These are phyloP conservation scores for Elgaria multicarinata DNA, from an alignment of 2,113 vertebrate genomes.

Conservation along the genomic window DNA sequence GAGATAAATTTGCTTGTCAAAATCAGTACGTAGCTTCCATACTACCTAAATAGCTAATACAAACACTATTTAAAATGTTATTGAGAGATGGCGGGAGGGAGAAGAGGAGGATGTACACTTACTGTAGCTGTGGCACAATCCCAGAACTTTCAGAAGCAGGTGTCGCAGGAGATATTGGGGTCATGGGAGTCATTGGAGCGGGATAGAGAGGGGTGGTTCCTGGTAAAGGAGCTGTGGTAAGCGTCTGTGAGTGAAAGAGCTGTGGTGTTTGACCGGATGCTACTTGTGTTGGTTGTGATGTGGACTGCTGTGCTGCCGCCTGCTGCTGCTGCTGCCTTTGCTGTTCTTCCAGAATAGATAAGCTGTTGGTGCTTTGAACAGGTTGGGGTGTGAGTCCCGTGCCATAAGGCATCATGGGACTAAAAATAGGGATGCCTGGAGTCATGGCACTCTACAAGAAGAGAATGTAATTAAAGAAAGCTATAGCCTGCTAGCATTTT, in stretches of 20 bases:
- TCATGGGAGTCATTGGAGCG: constrained; percentile 96
- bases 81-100: background rate
- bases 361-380: constrained; percentile 91
- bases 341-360: constrained; percentile 94
- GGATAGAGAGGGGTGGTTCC: constrained; percentile 92
- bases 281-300: constrained; percentile 82
- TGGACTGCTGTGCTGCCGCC: constrained; percentile 80
- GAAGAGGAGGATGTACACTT: constrained; percentile 64
- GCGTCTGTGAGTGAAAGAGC: constrained; percentile 93
- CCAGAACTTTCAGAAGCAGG: constrained; percentile 96
- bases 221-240: constrained; percentile 92
- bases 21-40: background rate
- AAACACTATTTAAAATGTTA: background rate
- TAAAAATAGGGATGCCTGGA: constrained; percentile 92
- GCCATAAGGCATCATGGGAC: constrained; percentile 98
- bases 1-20: background rate
- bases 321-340: constrained; percentile 91
- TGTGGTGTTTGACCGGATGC: constrained; percentile 92
- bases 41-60: background rate
- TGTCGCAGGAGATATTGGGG: constrained; percentile 93
- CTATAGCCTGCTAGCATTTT: too few relatives aligned
- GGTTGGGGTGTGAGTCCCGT: constrained; percentile 96
- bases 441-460: constrained; percentile 91
- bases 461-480: background rate
- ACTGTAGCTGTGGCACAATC: constrained; percentile 98